Evolutionary conservation across 2,888 invertebrate species (phyloP).

Genomic region (Pyrocoelia pectoralis): DNA sequence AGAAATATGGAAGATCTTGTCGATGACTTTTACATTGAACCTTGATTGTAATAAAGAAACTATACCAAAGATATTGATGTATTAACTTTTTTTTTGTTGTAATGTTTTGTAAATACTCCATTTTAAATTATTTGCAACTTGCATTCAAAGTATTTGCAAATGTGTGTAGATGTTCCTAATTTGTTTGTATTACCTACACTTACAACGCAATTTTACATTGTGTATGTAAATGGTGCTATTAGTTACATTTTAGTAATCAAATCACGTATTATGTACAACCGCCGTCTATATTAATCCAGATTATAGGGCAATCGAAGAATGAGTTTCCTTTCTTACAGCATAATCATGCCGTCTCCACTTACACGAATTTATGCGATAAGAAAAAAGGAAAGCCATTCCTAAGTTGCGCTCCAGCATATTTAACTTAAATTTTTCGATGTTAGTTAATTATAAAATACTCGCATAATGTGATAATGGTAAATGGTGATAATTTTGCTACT

Average conservation of each 20-base stretch:
- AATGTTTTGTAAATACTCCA: conserved; percentile 25
- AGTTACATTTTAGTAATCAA: conserved; percentile 14
- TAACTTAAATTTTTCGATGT: conserved; percentile 41
- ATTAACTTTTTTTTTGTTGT: conserved; percentile 22
- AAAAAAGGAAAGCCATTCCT: too few species aligned
- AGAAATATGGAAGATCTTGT: conserved; percentile 12
- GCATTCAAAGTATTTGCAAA: conserved; percentile 16
- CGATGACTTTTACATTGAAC: too few species aligned
- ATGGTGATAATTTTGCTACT: conserved; percentile 33
- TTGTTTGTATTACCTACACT: conserved; percentile 3
- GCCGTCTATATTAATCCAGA: too few species aligned
- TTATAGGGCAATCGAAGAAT: too few species aligned
- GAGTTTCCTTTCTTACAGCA: too few species aligned
- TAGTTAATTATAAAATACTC: conserved; percentile 52
- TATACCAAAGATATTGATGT: conserved; percentile 37
- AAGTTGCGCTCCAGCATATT: too few species aligned
- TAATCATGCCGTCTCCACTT: too few species aligned
- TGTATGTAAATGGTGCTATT: conserved; percentile 23
- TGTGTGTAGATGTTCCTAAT: conserved; percentile 16
- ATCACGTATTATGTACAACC: background rate
- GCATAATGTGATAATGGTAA: conserved; percentile 57
- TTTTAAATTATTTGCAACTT: conserved; percentile 12
- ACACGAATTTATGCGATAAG: too few species aligned
- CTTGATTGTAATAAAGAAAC: conserved; percentile 16
- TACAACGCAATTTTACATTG: background rate